A percentile compares a stretch with the other conserved stretches of the same genome.
Conservation (phyloP, 2,888 invertebrate species). For the Rhyacophila evoluta region DNA sequence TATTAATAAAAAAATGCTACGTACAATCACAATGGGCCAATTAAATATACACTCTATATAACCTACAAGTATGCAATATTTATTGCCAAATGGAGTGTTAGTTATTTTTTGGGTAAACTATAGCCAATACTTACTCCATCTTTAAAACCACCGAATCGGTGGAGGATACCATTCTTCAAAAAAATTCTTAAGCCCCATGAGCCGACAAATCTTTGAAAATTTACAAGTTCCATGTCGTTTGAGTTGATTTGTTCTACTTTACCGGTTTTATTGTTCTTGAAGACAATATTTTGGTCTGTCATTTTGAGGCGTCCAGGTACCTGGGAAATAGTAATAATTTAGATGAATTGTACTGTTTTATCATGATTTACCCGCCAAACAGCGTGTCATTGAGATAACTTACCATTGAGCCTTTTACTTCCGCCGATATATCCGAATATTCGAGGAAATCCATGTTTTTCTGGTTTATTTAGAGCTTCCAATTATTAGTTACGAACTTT, state of each 20-base stretch:
- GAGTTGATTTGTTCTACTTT: conserved; percentile 92
- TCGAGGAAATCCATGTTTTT: conserved; percentile 83
- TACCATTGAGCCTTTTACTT: conserved; percentile 91
- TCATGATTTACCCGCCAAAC: conserved; percentile 23
- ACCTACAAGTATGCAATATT: no score
- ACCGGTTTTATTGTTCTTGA: conserved; percentile 96
- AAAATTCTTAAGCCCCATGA: conserved; percentile 91
- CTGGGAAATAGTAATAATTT: conserved; percentile 65
- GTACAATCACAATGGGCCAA: no score
- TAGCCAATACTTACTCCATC: conserved; percentile 74
- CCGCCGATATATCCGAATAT: conserved; percentile 86
- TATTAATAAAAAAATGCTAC: no score
- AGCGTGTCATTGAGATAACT: conserved; percentile 57
- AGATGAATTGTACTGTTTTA: neutral
- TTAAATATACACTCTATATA: no score
- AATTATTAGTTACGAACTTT: no score
- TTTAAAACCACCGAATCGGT: conserved; percentile 94
- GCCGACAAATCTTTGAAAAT: conserved; percentile 93
- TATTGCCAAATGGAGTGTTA: no score
- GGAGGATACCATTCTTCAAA: conserved; percentile 88
- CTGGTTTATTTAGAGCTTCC: neutral
- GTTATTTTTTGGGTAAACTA: no score
- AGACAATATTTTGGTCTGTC: conserved; percentile 89
- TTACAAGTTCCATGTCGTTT: conserved; percentile 88
- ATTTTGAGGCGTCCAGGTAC: conserved; percentile 92